These are phyloP conservation scores for Thomomys bottae DNA, from an alignment of 2,113 vertebrate genomes.

Conservation along the genomic window DNA sequence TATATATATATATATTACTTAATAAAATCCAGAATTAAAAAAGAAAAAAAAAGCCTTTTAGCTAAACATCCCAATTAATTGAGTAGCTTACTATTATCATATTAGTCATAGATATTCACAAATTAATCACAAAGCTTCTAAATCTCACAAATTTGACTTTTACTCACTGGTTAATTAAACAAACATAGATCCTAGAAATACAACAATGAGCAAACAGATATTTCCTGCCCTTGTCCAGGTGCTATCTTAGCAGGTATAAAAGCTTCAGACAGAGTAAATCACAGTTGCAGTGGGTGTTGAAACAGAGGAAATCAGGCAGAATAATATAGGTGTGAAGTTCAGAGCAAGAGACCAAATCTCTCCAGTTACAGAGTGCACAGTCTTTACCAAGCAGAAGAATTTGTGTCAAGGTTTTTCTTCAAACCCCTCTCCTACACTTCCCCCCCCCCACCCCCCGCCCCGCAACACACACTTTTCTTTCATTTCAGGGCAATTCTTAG, in stretches of 20 bases:
- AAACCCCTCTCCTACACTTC: too few relatives aligned
- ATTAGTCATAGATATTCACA: conserved; percentile 5
- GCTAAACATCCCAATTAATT: not conserved
- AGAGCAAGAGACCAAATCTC: not conserved
- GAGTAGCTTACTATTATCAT: not conserved
- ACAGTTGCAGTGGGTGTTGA: not conserved
- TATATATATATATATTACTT: not conserved
- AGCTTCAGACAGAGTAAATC: not conserved
- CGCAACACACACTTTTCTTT: too few relatives aligned
- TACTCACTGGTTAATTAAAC: not conserved
- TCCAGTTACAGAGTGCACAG: not conserved
- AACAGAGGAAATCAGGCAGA: not conserved
- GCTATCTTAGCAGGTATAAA: not conserved
- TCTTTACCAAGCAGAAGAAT: not conserved
- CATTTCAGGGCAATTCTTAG: not conserved
- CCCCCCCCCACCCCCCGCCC: too few relatives aligned
- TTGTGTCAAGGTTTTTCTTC: not conserved
- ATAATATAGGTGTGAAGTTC: not conserved
- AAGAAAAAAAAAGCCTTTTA: not conserved
- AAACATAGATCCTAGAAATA: not conserved
- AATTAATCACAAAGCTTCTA: conserved; percentile 21
- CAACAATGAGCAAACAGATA: not conserved
- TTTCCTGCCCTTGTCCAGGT: not conserved
- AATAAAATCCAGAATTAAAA: conserved; percentile 14
- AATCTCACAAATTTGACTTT: conserved; percentile 34